phyloP scores from a whole-genome alignment of 2,888 invertebrate genomes.

The Caradrina kadenii region DNA sequence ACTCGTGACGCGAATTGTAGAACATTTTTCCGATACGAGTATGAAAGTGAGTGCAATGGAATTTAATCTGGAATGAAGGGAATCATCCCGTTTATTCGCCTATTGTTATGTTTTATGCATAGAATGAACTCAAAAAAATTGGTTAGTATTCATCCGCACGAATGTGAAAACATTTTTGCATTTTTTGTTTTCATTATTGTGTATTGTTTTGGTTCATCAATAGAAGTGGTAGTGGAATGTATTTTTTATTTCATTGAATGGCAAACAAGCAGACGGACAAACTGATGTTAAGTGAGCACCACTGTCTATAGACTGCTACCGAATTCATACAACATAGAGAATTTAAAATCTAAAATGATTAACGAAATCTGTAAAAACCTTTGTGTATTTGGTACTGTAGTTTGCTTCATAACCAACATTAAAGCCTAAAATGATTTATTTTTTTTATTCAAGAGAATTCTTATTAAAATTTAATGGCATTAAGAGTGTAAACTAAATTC shows the following conservation, averaged over 20 bases:
- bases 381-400: neutral
- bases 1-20: constrained; percentile 74
- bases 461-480: constrained; percentile 19
- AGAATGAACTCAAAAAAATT: constrained; percentile 18
- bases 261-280: too few species aligned
- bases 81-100: constrained; percentile 47
- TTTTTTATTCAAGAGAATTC: neutral
- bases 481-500: constrained; percentile 29
- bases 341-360: neutral
- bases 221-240: neutral
- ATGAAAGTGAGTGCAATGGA: constrained; percentile 67
- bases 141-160: constrained; percentile 30
- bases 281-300: too few species aligned
- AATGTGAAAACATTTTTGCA: neutral
- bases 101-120: constrained; percentile 49
- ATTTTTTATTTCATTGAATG: too few species aligned
- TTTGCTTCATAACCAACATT: neutral
- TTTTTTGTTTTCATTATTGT: constrained; percentile 9
- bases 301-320: too few species aligned
- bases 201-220: neutral
- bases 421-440: neutral
- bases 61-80: constrained; percentile 61
- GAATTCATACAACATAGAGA: neutral
- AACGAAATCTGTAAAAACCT: neutral
- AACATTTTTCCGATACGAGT: constrained; percentile 67